Evolutionary conservation across 2,888 invertebrate genomes (phyloP).

Genomic region (Drosophila neonasuta): DNA sequence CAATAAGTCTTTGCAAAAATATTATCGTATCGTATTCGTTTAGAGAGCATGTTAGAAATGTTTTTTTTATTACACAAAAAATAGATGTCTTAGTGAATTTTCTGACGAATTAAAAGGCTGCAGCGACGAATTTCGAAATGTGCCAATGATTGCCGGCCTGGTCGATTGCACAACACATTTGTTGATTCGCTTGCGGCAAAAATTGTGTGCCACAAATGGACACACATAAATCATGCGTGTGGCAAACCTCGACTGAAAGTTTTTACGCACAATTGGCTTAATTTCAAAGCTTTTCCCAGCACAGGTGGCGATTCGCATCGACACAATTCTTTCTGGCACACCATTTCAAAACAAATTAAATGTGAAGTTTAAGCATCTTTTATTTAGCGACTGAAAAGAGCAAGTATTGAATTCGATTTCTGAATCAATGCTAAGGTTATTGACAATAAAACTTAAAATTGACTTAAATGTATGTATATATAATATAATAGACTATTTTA

Average conservation of each 20-base stretch:
- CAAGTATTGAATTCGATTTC: background rate
- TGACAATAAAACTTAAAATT: no score
- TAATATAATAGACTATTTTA: no score
- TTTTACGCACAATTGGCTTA: conserved; percentile 66
- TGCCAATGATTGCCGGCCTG: conserved; percentile 23
- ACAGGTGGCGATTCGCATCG: conserved; percentile 33
- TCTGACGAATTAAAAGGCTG: conserved; percentile 53
- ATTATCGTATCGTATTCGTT: background rate
- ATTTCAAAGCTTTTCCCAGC: conserved; percentile 28
- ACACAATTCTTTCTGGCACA: background rate
- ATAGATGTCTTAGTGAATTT: conserved; percentile 48
- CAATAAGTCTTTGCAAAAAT: no score
- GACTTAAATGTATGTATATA: no score
- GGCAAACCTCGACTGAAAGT: conserved; percentile 54
- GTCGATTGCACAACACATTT: conserved; percentile 51
- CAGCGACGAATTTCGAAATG: conserved; percentile 33
- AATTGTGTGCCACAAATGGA: conserved; percentile 57
- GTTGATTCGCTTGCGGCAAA: conserved; percentile 58
- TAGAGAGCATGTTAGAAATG: conserved; percentile 19
- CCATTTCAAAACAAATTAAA: background rate
- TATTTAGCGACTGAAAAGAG: background rate
- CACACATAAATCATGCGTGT: conserved; percentile 66
- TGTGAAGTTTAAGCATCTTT: background rate
- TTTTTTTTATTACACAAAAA: background rate
- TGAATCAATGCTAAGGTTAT: background rate